Percentiles rank a stretch among this genome's conserved stretches.
These are phyloP conservation scores for Fragum fragum DNA, from an alignment of 2,888 invertebrate genomes.

Conservation along the genomic window DNA sequence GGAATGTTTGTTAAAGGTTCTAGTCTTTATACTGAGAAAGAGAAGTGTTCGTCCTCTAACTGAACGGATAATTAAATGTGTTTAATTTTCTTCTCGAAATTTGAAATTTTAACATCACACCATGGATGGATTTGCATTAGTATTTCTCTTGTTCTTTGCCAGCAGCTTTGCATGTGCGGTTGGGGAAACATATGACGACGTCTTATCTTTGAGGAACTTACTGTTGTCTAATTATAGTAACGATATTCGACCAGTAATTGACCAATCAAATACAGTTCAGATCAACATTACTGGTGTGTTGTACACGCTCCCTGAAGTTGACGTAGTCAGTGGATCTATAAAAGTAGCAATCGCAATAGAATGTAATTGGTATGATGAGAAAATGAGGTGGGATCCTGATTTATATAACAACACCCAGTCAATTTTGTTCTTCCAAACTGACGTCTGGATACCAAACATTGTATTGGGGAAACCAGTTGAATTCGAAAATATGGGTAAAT, in stretches of 20 bases:
- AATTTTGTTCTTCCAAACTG: slow-evolving; percentile 18
- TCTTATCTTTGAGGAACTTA: not conserved
- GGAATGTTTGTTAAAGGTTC: too few species aligned
- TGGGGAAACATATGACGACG: slow-evolving; percentile 32
- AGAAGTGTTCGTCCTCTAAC: too few species aligned
- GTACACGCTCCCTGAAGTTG: slow-evolving; percentile 34
- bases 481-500: slow-evolving; percentile 24
- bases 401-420: slow-evolving; percentile 21
- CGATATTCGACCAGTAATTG: slow-evolving; percentile 28
- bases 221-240: slow-evolving; percentile 27
- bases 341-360: not conserved
- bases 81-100: too few species aligned
- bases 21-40: too few species aligned
- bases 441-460: slow-evolving; percentile 39
- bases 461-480: slow-evolving; percentile 22
- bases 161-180: not conserved
- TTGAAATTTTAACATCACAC: too few species aligned
- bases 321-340: slow-evolving; percentile 29
- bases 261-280: slow-evolving; percentile 27
- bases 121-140: too few species aligned
- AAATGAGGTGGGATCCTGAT: slow-evolving; percentile 24
- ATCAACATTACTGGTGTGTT: slow-evolving; percentile 34
- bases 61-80: too few species aligned
- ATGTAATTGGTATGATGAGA: slow-evolving; percentile 34
- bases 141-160: not conserved